These are phyloP conservation scores for Pandion haliaetus DNA, from an alignment of 2,113 vertebrate species.

Conservation along the genomic window DNA sequence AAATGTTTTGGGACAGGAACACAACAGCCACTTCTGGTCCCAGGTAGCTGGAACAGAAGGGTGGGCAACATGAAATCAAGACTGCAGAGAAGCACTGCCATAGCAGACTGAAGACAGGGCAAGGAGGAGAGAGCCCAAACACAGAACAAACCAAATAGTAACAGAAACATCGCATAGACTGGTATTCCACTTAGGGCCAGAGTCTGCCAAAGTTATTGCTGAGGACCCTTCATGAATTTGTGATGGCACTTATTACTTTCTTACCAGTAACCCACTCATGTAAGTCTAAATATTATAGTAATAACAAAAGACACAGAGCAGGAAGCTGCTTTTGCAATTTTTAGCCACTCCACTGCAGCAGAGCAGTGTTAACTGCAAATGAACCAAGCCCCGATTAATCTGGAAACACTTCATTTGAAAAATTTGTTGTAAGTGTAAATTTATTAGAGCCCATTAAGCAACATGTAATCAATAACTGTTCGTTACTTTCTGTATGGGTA, in stretches of 20 bases:
- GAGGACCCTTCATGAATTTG: not conserved
- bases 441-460: slow-evolving; percentile 1
- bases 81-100: not conserved
- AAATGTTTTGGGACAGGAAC: not conserved
- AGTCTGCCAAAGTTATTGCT: not conserved
- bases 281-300: not conserved
- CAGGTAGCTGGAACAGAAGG: not conserved
- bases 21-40: not conserved
- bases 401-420: not conserved
- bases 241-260: not conserved
- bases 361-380: not conserved
- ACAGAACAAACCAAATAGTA: not conserved
- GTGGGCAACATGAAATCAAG: not conserved
- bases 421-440: not conserved
- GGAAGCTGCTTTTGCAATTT: not conserved
- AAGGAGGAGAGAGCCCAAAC: not conserved
- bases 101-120: not conserved
- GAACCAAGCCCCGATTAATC: not conserved
- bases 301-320: not conserved
- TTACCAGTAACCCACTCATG: not conserved
- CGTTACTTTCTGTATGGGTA: not conserved
- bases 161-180: accelerated
- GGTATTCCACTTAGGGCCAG: not conserved
- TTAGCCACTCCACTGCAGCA: not conserved
- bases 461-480: slow-evolving; percentile 17